Conservation (phyloP, 2,797 vertebrate species). For the Dipus sagitta region DNA sequence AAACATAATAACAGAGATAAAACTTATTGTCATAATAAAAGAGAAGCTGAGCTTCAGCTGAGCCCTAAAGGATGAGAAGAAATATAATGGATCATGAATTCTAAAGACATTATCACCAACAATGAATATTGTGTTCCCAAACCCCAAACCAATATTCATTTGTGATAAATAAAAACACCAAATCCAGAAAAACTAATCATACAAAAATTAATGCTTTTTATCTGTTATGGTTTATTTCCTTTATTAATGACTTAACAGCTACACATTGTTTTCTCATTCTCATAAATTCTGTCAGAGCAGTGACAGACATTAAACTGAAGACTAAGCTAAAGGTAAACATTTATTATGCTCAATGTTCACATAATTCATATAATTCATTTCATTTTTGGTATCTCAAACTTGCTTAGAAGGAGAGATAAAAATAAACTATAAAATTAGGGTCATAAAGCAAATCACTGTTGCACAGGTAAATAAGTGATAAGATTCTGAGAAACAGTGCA, state of each 20-base stretch:
- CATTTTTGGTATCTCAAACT: neutral
- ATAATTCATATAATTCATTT: slow-evolving; percentile 5
- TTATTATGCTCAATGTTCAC: neutral
- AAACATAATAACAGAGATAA: neutral
- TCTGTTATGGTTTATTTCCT: neutral
- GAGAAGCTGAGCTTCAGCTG: neutral
- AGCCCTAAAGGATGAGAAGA: neutral
- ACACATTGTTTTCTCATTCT: slow-evolving; percentile 19
- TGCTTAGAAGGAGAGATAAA: neutral
- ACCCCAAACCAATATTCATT: neutral
- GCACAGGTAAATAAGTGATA: neutral
- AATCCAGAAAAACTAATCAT: slow-evolving; percentile 20
- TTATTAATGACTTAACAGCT: slow-evolving; percentile 23
- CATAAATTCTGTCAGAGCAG: slow-evolving; percentile 27
- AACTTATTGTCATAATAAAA: neutral
- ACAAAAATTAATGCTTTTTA: slow-evolving; percentile 47
- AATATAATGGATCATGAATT: neutral
- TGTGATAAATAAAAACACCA: slow-evolving; percentile 30
- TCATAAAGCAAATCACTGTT: neutral
- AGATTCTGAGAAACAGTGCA: neutral
- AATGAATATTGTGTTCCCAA: neutral
- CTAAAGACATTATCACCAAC: slow-evolving; percentile 3
- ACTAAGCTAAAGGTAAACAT: slow-evolving; percentile 50
- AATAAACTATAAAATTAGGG: neutral
- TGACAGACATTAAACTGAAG: slow-evolving; percentile 2